Evolutionary conservation across 1,140 invertebrate species (phyloP).

Genomic region (Carposina sasakii): DNA sequence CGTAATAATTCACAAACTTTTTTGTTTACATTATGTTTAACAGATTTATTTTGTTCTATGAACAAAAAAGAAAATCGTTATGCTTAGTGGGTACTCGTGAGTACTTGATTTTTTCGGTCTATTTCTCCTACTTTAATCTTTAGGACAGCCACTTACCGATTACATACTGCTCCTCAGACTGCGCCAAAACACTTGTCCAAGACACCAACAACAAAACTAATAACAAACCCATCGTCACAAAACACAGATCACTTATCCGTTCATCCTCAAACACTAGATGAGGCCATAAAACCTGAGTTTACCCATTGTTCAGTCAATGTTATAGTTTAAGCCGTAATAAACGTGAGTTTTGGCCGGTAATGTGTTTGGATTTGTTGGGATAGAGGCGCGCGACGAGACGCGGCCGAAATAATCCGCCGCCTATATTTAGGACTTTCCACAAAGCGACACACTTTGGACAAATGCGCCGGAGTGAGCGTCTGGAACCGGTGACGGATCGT

Average conservation of each 20-base stretch:
- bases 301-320: constrained; percentile 12
- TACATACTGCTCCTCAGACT: too few relatives aligned
- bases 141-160: too few relatives aligned
- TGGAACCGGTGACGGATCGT: too few relatives aligned
- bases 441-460: constrained; percentile 64
- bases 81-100: too few relatives aligned
- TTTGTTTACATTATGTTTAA: too few relatives aligned
- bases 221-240: constrained; percentile 20
- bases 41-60: too few relatives aligned
- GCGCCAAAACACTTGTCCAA: constrained; percentile 20
- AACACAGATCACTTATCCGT: constrained; percentile 5
- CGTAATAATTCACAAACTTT: too few relatives aligned
- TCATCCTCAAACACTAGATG: constrained; percentile 6
- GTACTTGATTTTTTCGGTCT: too few relatives aligned
- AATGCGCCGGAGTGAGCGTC: too few relatives aligned
- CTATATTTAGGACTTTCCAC: constrained; percentile 64
- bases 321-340: constrained; percentile 37
- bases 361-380: constrained; percentile 49
- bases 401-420: constrained; percentile 58
- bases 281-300: constrained; percentile 25
- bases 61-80: too few relatives aligned
- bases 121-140: too few relatives aligned
- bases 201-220: constrained; percentile 22
- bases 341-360: constrained; percentile 41
- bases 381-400: constrained; percentile 45